phyloP scores from a whole-genome alignment of 2,888 invertebrate species.

The Agriopis marginaria region DNA sequence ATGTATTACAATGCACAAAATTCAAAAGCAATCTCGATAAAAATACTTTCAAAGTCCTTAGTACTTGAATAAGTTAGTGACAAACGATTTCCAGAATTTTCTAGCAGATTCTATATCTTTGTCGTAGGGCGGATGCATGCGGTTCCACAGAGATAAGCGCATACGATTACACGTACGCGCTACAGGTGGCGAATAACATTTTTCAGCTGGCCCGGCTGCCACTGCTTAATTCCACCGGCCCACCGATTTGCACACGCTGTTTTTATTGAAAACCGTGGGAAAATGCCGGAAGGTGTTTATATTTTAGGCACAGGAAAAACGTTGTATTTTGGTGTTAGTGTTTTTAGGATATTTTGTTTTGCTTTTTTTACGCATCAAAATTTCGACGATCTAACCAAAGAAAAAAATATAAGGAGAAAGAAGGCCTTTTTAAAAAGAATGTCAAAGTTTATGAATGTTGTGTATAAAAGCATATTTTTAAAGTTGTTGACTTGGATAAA shows the following conservation, averaged over 20 bases:
- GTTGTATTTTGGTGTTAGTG: slow-evolving; percentile 15
- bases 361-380: neutral
- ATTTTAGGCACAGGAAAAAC: slow-evolving; percentile 39
- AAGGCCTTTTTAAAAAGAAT: too few species aligned
- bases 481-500: too few species aligned
- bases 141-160: slow-evolving; percentile 80
- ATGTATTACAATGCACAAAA: neutral
- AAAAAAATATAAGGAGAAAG: too few species aligned
- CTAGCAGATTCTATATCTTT: slow-evolving; percentile 55
- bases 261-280: slow-evolving; percentile 79
- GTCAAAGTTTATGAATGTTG: too few species aligned
- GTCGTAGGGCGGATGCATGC: slow-evolving; percentile 68
- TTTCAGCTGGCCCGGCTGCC: slow-evolving; percentile 75
- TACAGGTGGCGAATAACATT: slow-evolving; percentile 86
- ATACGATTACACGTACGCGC: slow-evolving; percentile 81
- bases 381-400: neutral
- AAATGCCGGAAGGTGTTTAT: slow-evolving; percentile 52
- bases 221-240: slow-evolving; percentile 76
- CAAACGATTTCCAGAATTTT: slow-evolving; percentile 14
- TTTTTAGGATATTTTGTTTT: neutral
- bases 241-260: slow-evolving; percentile 73
- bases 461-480: too few species aligned
- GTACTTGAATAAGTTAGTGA: neutral
- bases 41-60: neutral
- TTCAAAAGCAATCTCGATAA: neutral